Conservation (phyloP, 2,113 vertebrate genomes). For the Ctenodactylus gundi region DNA sequence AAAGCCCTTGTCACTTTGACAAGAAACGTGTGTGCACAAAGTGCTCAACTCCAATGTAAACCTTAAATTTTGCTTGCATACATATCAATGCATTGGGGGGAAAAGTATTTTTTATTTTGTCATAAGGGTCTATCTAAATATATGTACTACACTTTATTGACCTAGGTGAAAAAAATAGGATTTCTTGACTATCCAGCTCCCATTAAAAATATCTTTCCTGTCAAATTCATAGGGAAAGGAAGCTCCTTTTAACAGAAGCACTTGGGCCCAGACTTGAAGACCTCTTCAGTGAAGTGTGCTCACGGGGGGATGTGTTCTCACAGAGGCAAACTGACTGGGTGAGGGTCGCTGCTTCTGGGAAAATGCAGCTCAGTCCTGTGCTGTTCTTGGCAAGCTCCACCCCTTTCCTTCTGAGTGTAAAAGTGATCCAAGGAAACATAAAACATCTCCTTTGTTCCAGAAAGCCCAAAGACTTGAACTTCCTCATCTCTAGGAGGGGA, state of each 20-base stretch:
- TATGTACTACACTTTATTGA: not conserved
- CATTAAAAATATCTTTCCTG: not conserved
- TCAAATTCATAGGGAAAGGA: not conserved
- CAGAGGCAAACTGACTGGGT: not conserved
- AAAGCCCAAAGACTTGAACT: not conserved
- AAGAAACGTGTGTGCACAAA: too few relatives aligned
- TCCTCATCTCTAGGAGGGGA: too few relatives aligned
- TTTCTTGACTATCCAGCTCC: not conserved
- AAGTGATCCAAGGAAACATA: not conserved
- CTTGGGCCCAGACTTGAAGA: not conserved
- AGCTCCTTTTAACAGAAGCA: not conserved
- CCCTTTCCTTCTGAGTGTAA: not conserved
- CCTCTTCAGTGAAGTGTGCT: not conserved
- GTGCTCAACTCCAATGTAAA: too few relatives aligned
- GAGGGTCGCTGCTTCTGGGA: not conserved
- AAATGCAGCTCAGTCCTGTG: not conserved
- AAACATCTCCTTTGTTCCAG: not conserved
- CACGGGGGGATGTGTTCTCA: accelerated
- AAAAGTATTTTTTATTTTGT: not conserved
- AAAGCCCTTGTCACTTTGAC: too few relatives aligned
- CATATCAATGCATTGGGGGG: too few relatives aligned
- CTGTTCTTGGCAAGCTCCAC: not conserved
- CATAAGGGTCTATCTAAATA: not conserved
- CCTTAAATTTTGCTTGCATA: too few relatives aligned
- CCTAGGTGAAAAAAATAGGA: not conserved